These are phyloP conservation scores for Clanis bilineata DNA, from an alignment of 2,888 invertebrate genomes.

Conservation along the genomic window DNA sequence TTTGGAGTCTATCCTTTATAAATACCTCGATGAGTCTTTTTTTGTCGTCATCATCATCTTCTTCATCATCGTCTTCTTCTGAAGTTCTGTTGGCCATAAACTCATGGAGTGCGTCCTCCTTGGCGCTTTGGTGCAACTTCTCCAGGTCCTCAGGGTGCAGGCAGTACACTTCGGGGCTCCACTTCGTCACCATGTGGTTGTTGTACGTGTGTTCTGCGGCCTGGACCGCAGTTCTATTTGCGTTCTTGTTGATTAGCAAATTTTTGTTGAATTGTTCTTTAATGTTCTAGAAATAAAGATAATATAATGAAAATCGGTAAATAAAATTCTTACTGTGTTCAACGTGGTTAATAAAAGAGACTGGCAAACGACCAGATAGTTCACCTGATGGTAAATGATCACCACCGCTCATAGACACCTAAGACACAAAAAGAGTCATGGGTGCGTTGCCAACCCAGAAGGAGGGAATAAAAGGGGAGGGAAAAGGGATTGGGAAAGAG, in stretches of 20 bases:
- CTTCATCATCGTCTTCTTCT: not conserved
- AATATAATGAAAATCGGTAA: not conserved
- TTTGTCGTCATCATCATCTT: slow-evolving; percentile 5
- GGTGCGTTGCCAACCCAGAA: too few species aligned
- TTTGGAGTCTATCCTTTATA: too few species aligned
- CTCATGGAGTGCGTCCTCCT: slow-evolving; percentile 12
- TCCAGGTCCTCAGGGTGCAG: slow-evolving; percentile 24
- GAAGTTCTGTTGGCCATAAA: slow-evolving; percentile 18
- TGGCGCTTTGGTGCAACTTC: slow-evolving; percentile 17
- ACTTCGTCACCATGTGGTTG: slow-evolving; percentile 20
- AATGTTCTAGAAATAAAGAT: slow-evolving; percentile 28
- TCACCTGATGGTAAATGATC: too few species aligned
- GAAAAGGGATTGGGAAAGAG: too few species aligned
- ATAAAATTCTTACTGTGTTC: not conserved
- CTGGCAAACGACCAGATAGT: too few species aligned
- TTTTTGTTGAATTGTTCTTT: slow-evolving; percentile 22
- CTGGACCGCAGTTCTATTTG: slow-evolving; percentile 21
- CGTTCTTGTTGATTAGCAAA: slow-evolving; percentile 25
- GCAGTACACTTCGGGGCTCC: slow-evolving; percentile 19
- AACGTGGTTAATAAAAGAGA: not conserved
- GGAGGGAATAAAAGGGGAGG: too few species aligned
- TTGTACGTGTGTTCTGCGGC: slow-evolving; percentile 21
- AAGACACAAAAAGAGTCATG: too few species aligned
- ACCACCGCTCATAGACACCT: too few species aligned
- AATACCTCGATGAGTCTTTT: slow-evolving; percentile 20